Percentiles rank a stretch among this genome's conserved stretches.
Evolutionary conservation across 30 jellyfish, hydroid and myxozoan species (phyloP).

Genomic region (Clytia hemisphaerica): DNA sequence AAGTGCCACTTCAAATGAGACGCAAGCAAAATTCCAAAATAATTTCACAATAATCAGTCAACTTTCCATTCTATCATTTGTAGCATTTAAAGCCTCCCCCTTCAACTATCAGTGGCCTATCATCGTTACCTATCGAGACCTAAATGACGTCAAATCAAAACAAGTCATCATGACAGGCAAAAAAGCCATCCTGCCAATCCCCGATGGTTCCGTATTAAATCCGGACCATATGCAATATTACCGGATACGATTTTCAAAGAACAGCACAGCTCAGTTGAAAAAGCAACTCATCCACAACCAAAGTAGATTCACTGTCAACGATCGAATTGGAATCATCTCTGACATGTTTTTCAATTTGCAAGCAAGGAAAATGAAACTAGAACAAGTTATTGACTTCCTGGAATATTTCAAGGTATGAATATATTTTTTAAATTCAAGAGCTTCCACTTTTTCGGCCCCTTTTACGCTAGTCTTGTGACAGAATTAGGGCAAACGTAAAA

Average conservation of each 20-base stretch:
- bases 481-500: too few species aligned
- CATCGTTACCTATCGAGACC: constrained; percentile 44
- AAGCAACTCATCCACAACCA: constrained; percentile 47
- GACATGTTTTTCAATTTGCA: constrained; percentile 71
- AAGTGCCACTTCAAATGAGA: too few species aligned
- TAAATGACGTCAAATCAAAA: background rate
- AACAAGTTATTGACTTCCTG: constrained; percentile 43
- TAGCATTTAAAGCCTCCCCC: constrained; percentile 3
- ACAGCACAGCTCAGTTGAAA: constrained; percentile 40
- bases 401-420: constrained; percentile 28
- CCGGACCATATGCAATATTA: constrained; percentile 50
- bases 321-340: constrained; percentile 61
- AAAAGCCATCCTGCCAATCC: constrained; percentile 24
- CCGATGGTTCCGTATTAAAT: constrained; percentile 36
- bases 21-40: background rate
- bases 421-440: too few species aligned
- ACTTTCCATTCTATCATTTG: too few species aligned
- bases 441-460: too few species aligned
- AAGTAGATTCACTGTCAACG: constrained; percentile 43
- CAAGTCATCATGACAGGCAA: constrained; percentile 20
- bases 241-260: constrained; percentile 41
- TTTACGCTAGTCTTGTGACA: too few species aligned
- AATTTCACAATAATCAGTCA: background rate
- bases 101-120: constrained; percentile 52
- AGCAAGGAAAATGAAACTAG: constrained; percentile 36